Base-by-base conservation (phyloP, 1,140 invertebrate genomes). In the Halesus radiatus region DNA sequence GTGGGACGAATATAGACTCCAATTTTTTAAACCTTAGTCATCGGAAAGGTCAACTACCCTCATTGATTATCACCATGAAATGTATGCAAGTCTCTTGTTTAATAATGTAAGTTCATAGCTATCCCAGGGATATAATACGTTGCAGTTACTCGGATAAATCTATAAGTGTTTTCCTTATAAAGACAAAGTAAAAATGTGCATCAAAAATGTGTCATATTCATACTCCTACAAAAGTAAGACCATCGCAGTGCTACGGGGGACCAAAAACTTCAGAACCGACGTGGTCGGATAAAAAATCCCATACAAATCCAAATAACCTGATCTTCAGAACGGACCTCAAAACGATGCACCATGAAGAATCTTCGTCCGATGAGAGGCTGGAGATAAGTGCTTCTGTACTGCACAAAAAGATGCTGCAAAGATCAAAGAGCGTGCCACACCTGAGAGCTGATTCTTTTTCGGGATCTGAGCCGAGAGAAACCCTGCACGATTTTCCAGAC, bases 341-440 rank as follows among this genome's bases (percentile, higher is more conserved):
- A 1, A 52, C 32, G 13, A 72, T 83, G 79, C 76, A 83, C 26
- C 73, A 81, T 37, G 82, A 83, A 13, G 82, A 83, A 23, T 81
- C 82, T 0, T 83, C 82, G 0, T 80, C 79, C 13, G 82, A 80
- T 0, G 82, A 83, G 26, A 76, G 79, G 52, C 37, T 79, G 5
- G 82, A 58, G 7, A 66, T 77, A 16, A 62, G 60, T 6, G 16
- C 60, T 26, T 45, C 37, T 8, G 64, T 76, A 45, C 5, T 53
- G n/a, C 50, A 54, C 4, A 74, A 74, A 23, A 74, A 74, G 16
- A 32, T 74, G 15, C 73, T 77, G n/a, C 58, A 73, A 45, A 73
- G 79, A 32, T 74, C 82, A 23, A 81, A 76, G 70, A 83, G 82
- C 32, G 62, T 83, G 1, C 82, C 82, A 8, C 79, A 83, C 18